Evolutionary conservation across 92 coral and sea anemone species (phyloP), one percentile per base, ranked within the genome.

Genomic region (Blastomussa wellsi): DNA sequence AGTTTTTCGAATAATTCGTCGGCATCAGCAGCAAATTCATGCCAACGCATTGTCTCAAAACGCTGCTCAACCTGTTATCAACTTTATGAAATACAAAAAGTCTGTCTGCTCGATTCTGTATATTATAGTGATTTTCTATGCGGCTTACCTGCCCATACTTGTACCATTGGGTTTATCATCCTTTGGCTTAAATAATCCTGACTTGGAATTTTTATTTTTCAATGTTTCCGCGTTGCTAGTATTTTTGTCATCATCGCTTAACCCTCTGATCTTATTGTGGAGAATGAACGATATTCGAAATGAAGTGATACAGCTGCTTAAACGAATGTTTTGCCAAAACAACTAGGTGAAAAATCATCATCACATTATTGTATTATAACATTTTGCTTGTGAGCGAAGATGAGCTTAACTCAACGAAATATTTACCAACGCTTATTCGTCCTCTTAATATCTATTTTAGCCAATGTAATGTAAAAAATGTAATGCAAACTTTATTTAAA

Each of bases 21-120:
- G 74, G 1, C 91, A 90, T 72, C 93, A 78, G 41, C 87, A 66
- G 72, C 85, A 86, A 51, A 78, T 90, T 72, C 79, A 48, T n/a
- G 41, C 11, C 17, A 76, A 28, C 31, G 62, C 24, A 4, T 26
- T 28, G 16, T 10, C 80, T 7, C 80, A 51, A 53, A 76, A 76
- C 14, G 29, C 16, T 29, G 80, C 11, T 48, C 80, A 28, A 49
- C 64, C 64, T 8, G 37, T 66, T 0, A 76, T 76, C 28, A 76
- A 76, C 65, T 32, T 49, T 52, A 44, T 15, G 38, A 76, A 76
- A 37, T 74, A 74, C 55, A 74, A 74, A 32, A 74, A 74, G 22
- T 77, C 80, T 17, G 67, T 77, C 1, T 31, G 32, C 2, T 29
- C 66, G 15, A 77, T 77, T 29, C 68, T 32, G 5, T 51, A 44